A percentile compares a stretch with the other conserved stretches of the same genome.
phyloP scores from a whole-genome alignment of 2,113 vertebrate species.

The Corvus hawaiiensis region DNA sequence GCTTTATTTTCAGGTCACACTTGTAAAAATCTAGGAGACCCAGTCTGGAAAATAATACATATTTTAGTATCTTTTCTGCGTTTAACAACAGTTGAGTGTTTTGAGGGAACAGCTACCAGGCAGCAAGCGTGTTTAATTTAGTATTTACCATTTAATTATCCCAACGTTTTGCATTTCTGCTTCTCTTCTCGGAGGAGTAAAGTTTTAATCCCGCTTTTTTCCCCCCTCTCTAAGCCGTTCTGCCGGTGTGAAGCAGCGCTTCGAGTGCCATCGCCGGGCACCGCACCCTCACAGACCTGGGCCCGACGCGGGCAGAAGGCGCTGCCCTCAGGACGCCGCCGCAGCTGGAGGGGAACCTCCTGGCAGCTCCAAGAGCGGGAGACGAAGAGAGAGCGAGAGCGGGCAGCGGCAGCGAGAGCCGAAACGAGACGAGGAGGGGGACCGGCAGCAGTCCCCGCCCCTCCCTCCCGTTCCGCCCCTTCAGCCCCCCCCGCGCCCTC shows the following conservation, averaged over 20 bases:
- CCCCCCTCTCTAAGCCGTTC: rapidly evolving
- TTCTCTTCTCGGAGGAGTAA: not conserved
- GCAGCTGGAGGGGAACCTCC: not conserved
- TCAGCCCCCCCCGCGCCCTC: not conserved
- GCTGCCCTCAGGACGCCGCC: not conserved
- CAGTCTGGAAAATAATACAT: not conserved
- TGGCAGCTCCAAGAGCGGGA: not conserved
- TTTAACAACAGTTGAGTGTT: not conserved
- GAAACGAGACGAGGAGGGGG: too few relatives aligned
- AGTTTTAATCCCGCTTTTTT: not conserved
- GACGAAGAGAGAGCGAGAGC: rapidly evolving
- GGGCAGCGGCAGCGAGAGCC: too few relatives aligned
- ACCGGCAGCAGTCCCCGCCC: rapidly evolving
- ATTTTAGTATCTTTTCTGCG: not conserved
- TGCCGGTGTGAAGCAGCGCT: not conserved
- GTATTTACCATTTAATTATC: not conserved
- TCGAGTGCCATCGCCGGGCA: not conserved
- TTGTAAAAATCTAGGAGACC: not conserved
- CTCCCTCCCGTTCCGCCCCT: not conserved
- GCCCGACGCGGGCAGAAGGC: not conserved
- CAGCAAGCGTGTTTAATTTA: not conserved
- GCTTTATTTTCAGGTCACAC: not conserved
- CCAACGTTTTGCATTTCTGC: not conserved
- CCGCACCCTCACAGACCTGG: not conserved
- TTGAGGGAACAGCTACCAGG: not conserved